These are phyloP conservation scores for Yponomeuta cagnagella DNA, from an alignment of 2,888 invertebrate genomes.

Conservation along the genomic window DNA sequence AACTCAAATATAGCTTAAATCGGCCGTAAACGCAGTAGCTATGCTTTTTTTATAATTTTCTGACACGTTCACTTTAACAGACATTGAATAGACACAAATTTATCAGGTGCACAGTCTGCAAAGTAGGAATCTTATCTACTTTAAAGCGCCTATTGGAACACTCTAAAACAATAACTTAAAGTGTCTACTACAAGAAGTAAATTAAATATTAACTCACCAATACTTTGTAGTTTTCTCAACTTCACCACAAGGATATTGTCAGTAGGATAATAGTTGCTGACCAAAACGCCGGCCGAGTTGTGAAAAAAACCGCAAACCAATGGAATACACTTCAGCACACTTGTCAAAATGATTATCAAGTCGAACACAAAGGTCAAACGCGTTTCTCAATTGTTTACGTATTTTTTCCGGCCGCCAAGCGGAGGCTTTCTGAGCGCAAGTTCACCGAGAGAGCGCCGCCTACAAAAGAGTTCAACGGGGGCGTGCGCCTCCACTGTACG, in stretches of 20 bases:
- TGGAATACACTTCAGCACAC: background rate
- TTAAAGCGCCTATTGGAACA: background rate
- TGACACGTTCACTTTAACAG: too few species aligned
- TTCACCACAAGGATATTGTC: background rate
- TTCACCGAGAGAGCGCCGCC: slow-evolving; percentile 14
- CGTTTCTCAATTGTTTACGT: slow-evolving; percentile 1
- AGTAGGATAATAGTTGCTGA: background rate
- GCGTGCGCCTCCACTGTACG: slow-evolving; percentile 50
- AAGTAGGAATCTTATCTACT: background rate
- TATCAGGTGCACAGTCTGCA: too few species aligned
- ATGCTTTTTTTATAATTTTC: too few species aligned
- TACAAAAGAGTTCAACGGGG: slow-evolving; percentile 46
- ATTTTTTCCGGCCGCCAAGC: background rate
- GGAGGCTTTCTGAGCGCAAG: background rate
- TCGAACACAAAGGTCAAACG: background rate
- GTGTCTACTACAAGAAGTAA: background rate
- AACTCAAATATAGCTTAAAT: too few species aligned
- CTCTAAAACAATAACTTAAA: background rate
- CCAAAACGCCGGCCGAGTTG: background rate
- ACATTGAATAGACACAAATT: too few species aligned
- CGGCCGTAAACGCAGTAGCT: too few species aligned
- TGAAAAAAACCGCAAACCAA: background rate
- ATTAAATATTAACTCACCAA: background rate
- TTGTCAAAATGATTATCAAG: background rate
- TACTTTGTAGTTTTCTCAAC: background rate